Evolutionary conservation across 2,797 vertebrate species (phyloP).

Genomic region (Aplochiton taeniatus): DNA sequence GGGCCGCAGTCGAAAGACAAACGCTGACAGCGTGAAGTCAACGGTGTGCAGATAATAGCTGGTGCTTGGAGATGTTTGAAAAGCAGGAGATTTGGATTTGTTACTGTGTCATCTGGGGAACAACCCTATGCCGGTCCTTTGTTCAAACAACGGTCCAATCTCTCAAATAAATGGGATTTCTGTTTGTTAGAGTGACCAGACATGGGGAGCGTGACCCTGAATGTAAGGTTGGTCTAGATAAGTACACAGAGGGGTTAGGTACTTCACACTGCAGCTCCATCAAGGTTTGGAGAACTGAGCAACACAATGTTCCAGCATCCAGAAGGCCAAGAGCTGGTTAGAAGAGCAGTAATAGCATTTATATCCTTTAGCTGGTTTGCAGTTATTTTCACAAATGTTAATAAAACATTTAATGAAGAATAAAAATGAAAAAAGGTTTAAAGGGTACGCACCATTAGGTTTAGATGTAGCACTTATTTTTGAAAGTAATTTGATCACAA

Average conservation of each 20-base stretch:
- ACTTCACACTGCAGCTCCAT: constrained; percentile 10
- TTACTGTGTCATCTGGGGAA: constrained; percentile 36
- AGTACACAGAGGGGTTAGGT: constrained; percentile 48
- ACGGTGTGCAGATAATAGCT: too few relatives aligned
- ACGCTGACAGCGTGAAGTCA: neutral
- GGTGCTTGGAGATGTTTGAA: neutral
- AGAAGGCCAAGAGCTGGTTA: neutral
- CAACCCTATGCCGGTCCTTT: constrained; percentile 51
- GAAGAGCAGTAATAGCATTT: too few relatives aligned
- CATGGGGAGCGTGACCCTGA: constrained; percentile 56
- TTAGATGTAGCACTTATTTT: neutral
- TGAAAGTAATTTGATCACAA: constrained; percentile 16
- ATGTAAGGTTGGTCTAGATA: constrained; percentile 52
- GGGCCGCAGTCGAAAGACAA: neutral
- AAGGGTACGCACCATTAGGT: too few relatives aligned
- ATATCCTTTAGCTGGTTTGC: too few relatives aligned
- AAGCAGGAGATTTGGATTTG: constrained; percentile 29
- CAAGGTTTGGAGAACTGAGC: constrained; percentile 8
- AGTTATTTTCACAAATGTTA: too few relatives aligned
- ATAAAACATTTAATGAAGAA: too few relatives aligned
- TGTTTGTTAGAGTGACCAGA: constrained; percentile 64
- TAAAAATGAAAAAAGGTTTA: too few relatives aligned
- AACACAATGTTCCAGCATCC: too few relatives aligned
- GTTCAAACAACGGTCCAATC: constrained; percentile 73
- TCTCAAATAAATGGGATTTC: constrained; percentile 68